A percentile compares a stretch with the other conserved stretches of the same genome.
Conservation (phyloP, 2,113 vertebrate species). For the Ariopsis seemanni region DNA sequence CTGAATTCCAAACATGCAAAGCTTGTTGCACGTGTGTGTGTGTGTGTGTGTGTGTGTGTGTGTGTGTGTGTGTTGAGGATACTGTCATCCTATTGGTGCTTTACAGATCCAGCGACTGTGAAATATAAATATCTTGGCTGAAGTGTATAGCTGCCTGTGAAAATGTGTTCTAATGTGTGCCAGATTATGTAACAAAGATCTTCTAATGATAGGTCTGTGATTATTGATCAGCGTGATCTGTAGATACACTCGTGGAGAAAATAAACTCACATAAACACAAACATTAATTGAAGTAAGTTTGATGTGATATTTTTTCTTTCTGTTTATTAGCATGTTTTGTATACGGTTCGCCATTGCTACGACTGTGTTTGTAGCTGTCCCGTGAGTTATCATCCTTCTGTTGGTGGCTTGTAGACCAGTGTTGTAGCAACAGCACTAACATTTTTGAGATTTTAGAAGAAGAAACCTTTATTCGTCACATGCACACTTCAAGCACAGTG, state of each 20-base stretch:
- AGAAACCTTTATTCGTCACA: too few species aligned
- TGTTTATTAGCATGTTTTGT: not conserved
- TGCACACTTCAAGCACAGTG: too few species aligned
- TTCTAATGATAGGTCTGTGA: too few species aligned
- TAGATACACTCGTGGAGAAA: not conserved
- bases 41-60: not conserved
- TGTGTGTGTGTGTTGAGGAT: not conserved
- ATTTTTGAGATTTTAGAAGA: too few species aligned
- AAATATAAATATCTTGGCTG: slow-evolving; percentile 6
- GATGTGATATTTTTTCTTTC: not conserved
- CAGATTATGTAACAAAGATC: not conserved
- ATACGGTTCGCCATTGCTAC: not conserved
- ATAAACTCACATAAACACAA: not conserved
- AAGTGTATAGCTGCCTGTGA: not conserved
- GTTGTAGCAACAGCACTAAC: not conserved
- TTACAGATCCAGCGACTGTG: not conserved
- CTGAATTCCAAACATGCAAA: slow-evolving; percentile 1
- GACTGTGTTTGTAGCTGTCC: not conserved
- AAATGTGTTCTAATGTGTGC: not conserved
- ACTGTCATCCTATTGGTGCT: not conserved
- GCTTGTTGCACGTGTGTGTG: not conserved
- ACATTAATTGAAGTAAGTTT: not conserved
- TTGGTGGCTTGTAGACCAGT: not conserved
- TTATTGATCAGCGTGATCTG: not conserved
- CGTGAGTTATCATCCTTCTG: not conserved